Conservation (phyloP, 2,888 invertebrate genomes). For the Calephelis perditalis region DNA sequence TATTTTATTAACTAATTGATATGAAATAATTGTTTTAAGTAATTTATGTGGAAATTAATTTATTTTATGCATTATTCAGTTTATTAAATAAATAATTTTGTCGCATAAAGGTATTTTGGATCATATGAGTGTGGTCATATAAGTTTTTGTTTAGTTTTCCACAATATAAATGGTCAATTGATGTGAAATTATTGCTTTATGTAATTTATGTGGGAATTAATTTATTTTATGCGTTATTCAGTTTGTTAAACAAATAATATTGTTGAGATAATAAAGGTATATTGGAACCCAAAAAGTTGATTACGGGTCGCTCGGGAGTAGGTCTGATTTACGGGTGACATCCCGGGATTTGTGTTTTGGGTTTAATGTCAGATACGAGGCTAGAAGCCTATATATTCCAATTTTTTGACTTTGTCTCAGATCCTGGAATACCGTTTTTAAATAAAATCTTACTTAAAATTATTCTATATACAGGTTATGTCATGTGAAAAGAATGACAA, state of each 20-base stretch:
- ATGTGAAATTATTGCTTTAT: slow-evolving; percentile 19
- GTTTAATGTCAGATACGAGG: no score
- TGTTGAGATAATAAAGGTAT: not conserved
- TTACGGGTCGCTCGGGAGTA: not conserved
- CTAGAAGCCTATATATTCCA: no score
- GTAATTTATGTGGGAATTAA: slow-evolving; percentile 1
- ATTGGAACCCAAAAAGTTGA: not conserved
- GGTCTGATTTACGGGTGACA: not conserved
- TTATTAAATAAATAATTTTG: not conserved
- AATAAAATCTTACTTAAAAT: no score
- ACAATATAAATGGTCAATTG: slow-evolving; percentile 34
- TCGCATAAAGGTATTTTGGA: not conserved
- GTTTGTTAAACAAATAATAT: not conserved
- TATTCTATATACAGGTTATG: no score
- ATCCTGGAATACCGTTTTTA: no score
- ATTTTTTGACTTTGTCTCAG: no score
- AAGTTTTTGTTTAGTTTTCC: slow-evolving; percentile 37
- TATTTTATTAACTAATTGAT: no score
- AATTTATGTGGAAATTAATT: slow-evolving; percentile 8
- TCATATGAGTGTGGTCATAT: not conserved
- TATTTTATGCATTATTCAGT: slow-evolving; percentile 14
- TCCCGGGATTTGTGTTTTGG: not conserved
- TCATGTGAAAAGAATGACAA: no score
- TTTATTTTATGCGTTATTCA: slow-evolving; percentile 19
- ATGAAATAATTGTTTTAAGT: not conserved